Percentiles rank a stretch among this genome's conserved stretches.
These are phyloP conservation scores for Hemibagrus wyckioides DNA, from an alignment of 2,113 vertebrate species.

Conservation along the genomic window DNA sequence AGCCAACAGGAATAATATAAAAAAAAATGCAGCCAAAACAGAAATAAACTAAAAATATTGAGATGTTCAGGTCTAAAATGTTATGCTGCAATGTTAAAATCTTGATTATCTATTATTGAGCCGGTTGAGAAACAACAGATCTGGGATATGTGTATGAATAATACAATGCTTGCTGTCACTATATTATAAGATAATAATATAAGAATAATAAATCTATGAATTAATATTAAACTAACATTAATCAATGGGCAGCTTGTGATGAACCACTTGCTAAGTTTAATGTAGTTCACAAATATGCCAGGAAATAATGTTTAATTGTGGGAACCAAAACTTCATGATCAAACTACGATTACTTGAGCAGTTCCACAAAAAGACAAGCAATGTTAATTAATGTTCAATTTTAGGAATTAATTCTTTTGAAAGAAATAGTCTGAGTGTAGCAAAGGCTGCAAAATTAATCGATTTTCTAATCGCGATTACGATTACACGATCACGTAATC, in stretches of 20 bases:
- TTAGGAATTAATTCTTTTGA: background rate
- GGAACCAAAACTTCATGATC: background rate
- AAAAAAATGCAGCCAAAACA: slow-evolving; percentile 10
- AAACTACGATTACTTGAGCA: background rate
- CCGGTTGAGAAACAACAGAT: background rate
- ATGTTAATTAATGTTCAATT: background rate
- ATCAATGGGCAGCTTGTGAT: background rate
- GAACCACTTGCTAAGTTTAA: background rate
- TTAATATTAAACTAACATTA: background rate
- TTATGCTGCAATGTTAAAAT: background rate
- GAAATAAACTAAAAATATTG: slow-evolving; percentile 5
- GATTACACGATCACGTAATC: too few species aligned
- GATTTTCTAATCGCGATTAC: too few species aligned
- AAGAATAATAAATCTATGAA: background rate
- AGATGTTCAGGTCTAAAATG: background rate
- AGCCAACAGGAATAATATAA: background rate
- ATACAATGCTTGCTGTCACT: background rate
- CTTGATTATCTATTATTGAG: background rate
- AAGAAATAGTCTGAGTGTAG: background rate
- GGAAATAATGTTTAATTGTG: background rate
- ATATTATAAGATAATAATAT: background rate
- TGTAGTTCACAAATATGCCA: background rate
- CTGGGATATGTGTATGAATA: background rate
- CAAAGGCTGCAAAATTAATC: too few species aligned
- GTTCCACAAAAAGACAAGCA: background rate